Base-by-base conservation (phyloP, 2,797 vertebrate genomes). In the Bovichtus diacanthus region DNA sequence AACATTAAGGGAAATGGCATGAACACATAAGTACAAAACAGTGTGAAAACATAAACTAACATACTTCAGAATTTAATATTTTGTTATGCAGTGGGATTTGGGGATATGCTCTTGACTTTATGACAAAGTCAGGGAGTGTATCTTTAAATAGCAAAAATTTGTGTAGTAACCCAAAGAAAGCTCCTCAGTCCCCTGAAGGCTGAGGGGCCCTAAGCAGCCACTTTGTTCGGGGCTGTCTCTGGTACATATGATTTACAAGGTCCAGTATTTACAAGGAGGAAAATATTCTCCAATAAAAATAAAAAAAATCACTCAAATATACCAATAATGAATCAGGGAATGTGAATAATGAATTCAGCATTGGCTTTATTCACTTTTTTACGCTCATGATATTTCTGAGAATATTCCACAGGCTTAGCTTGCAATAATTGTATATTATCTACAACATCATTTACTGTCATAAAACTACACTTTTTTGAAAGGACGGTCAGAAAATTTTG, bases 261-360 rank as follows among this genome's bases (percentile, higher is more conserved):
- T 47, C 16, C 38, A 50, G 44, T 58, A 54, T 81, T 82, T 76
- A 76, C 46, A 36, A 63, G 56, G 31, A 41, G 34, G 47, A 69
- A 80, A 83, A 68, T 80, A 71, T 80, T 74, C n/a, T 19, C 39
- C 63, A 31, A 39, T 62, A 31, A 73, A 61, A 63, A n/a, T n/a
- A 60, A 63, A 68, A 51, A 47, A n/a, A 39, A 53, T 3, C 23
- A 54, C 1, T 21, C 15, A 49, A 43, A 34, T 69, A 9, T n/a
- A 49, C 29, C 19, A 31, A 62, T n/a, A 34, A 67, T 39, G n/a
- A 53, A 54, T 75, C 34, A 44, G 49, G 59, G 38, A 73, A 38
- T 53, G 59, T 70, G 38, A 65, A 46, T 18, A n/a, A 64, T 49
- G 21, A 59, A 70, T 56, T 63, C 38, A 67, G 31, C n/a, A 2